Base-by-base conservation (phyloP, 2,797 vertebrate genomes). In the Gouania willdenowi region DNA sequence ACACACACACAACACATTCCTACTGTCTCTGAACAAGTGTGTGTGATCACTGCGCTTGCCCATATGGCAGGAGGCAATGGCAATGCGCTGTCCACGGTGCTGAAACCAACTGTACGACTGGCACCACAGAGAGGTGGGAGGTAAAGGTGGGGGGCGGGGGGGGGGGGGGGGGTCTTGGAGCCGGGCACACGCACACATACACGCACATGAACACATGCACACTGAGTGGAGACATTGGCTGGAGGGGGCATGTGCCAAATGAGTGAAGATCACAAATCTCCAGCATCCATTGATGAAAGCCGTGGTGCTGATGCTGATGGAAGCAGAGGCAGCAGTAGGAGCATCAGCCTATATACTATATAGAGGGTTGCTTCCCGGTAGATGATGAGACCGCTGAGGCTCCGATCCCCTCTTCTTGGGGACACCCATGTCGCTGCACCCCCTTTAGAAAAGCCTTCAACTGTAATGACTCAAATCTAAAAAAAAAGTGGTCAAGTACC, bases 31-130 rank as follows among this genome's bases (percentile, higher is more conserved):
- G 13, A 14, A 14, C 18, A 49, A 40, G 26, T 6, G 8, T 36
- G 27, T 19, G 44, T 38, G 44, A 44, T 47, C 41, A 25, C 42
- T 47, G 42, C 46, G 12, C 32, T 68, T 64, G 47, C 80, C 77
- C 55, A 62, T 75, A 56, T 16, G 61, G 75, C 43, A 51, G 50
- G 47, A 12, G 51, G 67, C 63, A 41, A 12, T 71, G 51, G 67
- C 63, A 41, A 12, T 71, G 73, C 75, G 66, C 77, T 84, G 77
- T 82, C 82, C 79, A 53, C 14, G 74, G 79, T 81, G 72, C 82
- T 81, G 70, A 81, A 70, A 59, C 49, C 15, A 41, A 63, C 51
- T 71, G 53, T 55, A 60, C 26, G 38, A 40, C 49, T 64, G 53
- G 61, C 25, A 24, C 48, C 20, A 38, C 41, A n/a, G n/a, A n/a